These are phyloP conservation scores for Pyrrhopygopsis socrates DNA, from an alignment of 2,888 invertebrate genomes.

Conservation along the genomic window DNA sequence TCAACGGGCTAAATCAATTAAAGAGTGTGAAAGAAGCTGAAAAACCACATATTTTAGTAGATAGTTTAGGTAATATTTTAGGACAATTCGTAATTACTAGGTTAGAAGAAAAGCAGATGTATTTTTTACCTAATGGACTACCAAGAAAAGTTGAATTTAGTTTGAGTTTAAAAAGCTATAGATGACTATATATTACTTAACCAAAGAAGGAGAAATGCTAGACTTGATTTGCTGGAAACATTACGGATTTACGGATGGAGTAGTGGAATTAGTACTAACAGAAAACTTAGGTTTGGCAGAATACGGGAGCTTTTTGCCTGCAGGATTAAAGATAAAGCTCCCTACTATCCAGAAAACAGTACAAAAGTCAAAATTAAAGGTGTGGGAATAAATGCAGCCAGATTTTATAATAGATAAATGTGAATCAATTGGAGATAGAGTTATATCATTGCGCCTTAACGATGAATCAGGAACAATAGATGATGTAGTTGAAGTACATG, in stretches of 20 bases:
- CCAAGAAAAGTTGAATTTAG: constrained; percentile 21
- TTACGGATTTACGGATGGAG: constrained; percentile 4
- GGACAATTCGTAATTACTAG: background rate
- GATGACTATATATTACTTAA: background rate
- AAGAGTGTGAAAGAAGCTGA: constrained; percentile 7
- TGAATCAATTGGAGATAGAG: background rate
- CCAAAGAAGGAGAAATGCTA: constrained; percentile 19
- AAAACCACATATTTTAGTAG: constrained; percentile 13
- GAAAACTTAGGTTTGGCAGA: constrained; percentile 18
- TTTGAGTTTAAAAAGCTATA: constrained; percentile 6
- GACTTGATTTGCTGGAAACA: constrained; percentile 24
- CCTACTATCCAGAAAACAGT: background rate
- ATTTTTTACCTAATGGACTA: background rate
- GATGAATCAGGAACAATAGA: constrained; percentile 11
- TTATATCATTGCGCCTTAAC: constrained; percentile 1
- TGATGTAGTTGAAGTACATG: background rate
- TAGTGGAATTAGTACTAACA: constrained; percentile 10
- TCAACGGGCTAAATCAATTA: constrained; percentile 11
- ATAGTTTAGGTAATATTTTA: constrained; percentile 1
- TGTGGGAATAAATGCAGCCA: constrained; percentile 11
- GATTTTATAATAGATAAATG: background rate
- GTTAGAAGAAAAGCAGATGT: constrained; percentile 6
- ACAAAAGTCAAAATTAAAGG: background rate
- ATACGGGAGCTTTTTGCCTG: constrained; percentile 2
- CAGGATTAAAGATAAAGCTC: constrained; percentile 9